A percentile compares a stretch with the other conserved stretches of the same genome.
phyloP scores from a whole-genome alignment of 2,888 invertebrate genomes.

The Lamproptera curius region DNA sequence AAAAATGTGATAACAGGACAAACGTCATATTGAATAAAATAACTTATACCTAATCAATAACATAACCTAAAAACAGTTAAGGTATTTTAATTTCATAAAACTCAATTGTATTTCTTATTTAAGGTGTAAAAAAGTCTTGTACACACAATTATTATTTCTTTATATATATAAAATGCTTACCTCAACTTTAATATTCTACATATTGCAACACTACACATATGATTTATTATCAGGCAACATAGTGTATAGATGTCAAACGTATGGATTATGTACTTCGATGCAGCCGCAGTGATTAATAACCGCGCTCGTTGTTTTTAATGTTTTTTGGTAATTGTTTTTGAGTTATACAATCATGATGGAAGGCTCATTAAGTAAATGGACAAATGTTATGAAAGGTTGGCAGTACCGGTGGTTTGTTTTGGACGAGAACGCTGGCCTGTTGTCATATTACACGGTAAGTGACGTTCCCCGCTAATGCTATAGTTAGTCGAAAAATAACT shows the following conservation, averaged over 20 bases:
- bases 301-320: conserved; percentile 60
- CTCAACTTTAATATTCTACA: conserved; percentile 11
- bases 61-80: no score
- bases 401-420: conserved; percentile 99
- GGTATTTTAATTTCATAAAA: no score
- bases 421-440: conserved; percentile 96
- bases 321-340: conserved; percentile 52
- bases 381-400: conserved; percentile 99
- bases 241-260: conserved; percentile 49
- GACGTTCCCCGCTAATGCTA: conserved; percentile 45
- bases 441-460: conserved; percentile 98
- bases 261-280: conserved; percentile 59
- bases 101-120: no score
- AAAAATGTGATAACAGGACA: no score
- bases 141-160: no score
- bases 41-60: no score
- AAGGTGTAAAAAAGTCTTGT: no score
- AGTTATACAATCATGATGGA: conserved; percentile 83
- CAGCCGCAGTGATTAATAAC: conserved; percentile 57
- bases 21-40: no score
- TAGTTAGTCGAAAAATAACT: conserved; percentile 5
- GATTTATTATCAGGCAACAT: conserved; percentile 40
- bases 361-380: conserved; percentile 97
- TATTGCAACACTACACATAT: conserved; percentile 15
- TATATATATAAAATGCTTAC: no score